These are phyloP conservation scores for Enteromius trimaculatus DNA, from an alignment of 2,797 vertebrate species.

Conservation along the genomic window DNA sequence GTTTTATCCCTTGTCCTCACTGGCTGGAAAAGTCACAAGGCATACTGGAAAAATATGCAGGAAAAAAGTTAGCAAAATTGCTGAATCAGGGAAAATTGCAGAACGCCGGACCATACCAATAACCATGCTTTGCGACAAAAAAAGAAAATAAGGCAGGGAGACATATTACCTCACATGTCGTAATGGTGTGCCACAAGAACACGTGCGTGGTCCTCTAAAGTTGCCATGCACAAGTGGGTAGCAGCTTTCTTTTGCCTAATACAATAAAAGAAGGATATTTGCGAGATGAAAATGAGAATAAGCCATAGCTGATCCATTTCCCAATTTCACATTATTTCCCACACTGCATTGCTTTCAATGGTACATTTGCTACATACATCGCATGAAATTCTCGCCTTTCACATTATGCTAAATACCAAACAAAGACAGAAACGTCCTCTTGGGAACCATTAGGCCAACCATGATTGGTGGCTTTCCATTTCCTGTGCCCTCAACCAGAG, in stretches of 20 bases:
- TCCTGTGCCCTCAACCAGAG: constrained; percentile 64
- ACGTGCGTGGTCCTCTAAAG: constrained; percentile 3
- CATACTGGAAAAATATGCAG: constrained; percentile 62
- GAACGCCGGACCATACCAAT: constrained; percentile 43
- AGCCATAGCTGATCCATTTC: not conserved
- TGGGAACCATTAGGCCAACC: constrained; percentile 64
- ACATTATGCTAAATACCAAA: constrained; percentile 63
- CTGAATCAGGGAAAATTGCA: constrained; percentile 69
- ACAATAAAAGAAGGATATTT: constrained; percentile 2
- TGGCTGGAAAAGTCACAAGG: constrained; percentile 70
- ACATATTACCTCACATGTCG: not conserved
- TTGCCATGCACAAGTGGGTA: constrained; percentile 11
- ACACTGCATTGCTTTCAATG: constrained; percentile 35
- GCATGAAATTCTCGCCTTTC: constrained; percentile 30
- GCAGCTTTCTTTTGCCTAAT: constrained; percentile 15
- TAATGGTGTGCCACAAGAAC: constrained; percentile 4
- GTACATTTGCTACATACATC: constrained; percentile 41
- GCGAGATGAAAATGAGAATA: constrained; percentile 8
- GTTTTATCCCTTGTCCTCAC: constrained; percentile 70
- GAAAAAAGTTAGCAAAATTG: constrained; percentile 70
- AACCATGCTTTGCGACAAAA: constrained; percentile 47
- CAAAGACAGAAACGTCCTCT: constrained; percentile 70
- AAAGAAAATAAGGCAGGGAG: constrained; percentile 21
- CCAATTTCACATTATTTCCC: constrained; percentile 11
- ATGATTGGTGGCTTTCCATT: constrained; percentile 74